Evolutionary conservation across 2,888 invertebrate genomes (phyloP), one percentile per base, ranked within the genome.

Genomic region (Phrixothrix hirtus): DNA sequence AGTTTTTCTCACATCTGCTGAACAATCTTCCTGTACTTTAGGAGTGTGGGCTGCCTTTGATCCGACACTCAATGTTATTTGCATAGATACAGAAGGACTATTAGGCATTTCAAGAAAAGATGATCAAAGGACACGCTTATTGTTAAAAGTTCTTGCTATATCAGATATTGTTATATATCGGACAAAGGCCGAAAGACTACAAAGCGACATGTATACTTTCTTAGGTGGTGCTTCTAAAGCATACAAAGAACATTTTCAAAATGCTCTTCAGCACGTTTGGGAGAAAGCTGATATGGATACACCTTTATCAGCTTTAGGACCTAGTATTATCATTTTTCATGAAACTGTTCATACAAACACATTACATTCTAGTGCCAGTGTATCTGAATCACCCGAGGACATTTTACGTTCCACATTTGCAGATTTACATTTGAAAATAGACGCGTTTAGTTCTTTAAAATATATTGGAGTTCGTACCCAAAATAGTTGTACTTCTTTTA

Each of bases 11-110:
- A 87, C 87, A 0, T 86, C 86, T 1, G 79, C 83, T 12, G 81
- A 82, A 55, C 88, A 88, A 60, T 78, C 75, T 34, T 84, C 86
- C 0, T 89, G 89, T 65, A 91, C 90, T 0, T 73, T 88, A 11
- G 91, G 91, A 6, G 87, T 89, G 2, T 88, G 89, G 86, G 87
- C 86, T 1, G 87, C 88, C 0, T 86, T 83, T 74, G 85, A 89
- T 71, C 80, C 82, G 0, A 75, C 76, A 12, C 74, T 81, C 53
- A 82, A 83, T 49, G 81, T 87, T 0, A 80, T 92, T 35, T 84
- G 87, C 65, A 72, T 92, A 48, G 91, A 92, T 66, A 91, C 91
- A 0, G 90, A 91, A 75, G 90, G 90, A n/a, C 75, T 90, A 32
- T 75, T 87, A 43, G 89, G 89, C 58, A 75, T 74, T 35, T 70